A percentile compares a stretch with the other conserved stretches of the same genome.
Evolutionary conservation across 2,888 invertebrate species (phyloP).

Genomic region (Aphidoletes aphidimyza): DNA sequence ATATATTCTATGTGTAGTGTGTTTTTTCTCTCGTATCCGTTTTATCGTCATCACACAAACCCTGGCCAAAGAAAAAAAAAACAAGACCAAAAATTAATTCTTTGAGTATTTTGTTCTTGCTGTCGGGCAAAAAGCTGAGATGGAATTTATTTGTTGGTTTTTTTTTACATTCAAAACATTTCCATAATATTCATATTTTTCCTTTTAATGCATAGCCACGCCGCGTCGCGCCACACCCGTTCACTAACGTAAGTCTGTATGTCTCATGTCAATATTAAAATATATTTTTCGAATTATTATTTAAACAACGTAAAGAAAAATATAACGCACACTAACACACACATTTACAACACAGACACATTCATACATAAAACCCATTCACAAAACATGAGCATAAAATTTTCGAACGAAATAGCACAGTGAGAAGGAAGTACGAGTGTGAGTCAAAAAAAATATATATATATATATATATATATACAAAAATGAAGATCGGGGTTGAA

Average conservation of each 20-base stretch:
- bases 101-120: background rate
- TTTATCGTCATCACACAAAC: background rate
- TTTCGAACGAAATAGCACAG: background rate
- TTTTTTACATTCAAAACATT: background rate
- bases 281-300: conserved; percentile 21
- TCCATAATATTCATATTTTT: background rate
- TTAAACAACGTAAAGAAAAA: conserved; percentile 17
- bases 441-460: too few species aligned
- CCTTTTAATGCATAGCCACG: background rate
- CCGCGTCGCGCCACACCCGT: too few species aligned
- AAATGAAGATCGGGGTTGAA: background rate
- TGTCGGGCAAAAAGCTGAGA: background rate
- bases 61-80: too few species aligned
- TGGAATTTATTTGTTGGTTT: background rate
- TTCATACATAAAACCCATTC: background rate
- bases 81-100: conserved; percentile 30
- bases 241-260: background rate
- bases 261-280: conserved; percentile 28
- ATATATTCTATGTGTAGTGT: too few species aligned
- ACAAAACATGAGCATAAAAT: background rate
- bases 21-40: too few species aligned
- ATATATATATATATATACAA: too few species aligned
- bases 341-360: background rate
- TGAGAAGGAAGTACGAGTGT: background rate
- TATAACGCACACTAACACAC: background rate